A percentile compares a stretch with the other conserved stretches of the same genome.
Conservation (phyloP, 2,113 vertebrate species). For the Ceyx margarethae region DNA sequence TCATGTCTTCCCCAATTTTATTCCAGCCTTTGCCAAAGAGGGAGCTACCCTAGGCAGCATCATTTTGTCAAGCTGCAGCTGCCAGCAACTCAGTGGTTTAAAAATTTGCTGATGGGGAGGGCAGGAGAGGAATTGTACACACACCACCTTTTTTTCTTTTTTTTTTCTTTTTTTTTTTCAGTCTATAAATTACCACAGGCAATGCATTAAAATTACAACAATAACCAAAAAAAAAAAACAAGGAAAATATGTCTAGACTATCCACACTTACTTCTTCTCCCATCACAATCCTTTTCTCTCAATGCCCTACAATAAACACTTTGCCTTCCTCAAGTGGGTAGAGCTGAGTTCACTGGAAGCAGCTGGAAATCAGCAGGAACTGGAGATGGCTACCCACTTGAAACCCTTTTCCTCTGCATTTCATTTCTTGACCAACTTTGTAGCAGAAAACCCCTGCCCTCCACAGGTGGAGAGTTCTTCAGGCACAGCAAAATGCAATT, state of each 20-base stretch:
- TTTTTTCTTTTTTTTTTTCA: background rate
- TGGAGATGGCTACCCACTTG: background rate
- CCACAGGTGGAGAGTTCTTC: background rate
- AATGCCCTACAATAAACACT: background rate
- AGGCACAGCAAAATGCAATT: background rate
- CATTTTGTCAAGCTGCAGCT: background rate
- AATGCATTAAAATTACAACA: background rate
- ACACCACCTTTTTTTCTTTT: fast-evolving
- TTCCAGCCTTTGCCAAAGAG: slow-evolving; percentile 17
- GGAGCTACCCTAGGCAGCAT: background rate
- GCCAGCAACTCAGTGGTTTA: background rate
- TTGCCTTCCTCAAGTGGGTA: background rate
- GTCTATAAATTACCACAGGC: background rate
- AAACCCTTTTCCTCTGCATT: background rate
- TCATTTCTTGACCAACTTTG: background rate
- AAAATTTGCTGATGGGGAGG: background rate
- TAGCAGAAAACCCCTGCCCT: background rate
- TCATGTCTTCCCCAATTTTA: slow-evolving; percentile 10
- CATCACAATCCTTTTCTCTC: background rate
- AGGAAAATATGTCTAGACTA: background rate
- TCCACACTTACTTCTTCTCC: background rate
- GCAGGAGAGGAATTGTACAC: background rate
- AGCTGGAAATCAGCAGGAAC: background rate
- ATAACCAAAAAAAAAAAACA: background rate
- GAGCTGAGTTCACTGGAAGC: background rate